Evolutionary conservation across 2,888 invertebrate species (phyloP), one percentile per base, ranked within the genome.

Genomic region (Acleris sparsana): DNA sequence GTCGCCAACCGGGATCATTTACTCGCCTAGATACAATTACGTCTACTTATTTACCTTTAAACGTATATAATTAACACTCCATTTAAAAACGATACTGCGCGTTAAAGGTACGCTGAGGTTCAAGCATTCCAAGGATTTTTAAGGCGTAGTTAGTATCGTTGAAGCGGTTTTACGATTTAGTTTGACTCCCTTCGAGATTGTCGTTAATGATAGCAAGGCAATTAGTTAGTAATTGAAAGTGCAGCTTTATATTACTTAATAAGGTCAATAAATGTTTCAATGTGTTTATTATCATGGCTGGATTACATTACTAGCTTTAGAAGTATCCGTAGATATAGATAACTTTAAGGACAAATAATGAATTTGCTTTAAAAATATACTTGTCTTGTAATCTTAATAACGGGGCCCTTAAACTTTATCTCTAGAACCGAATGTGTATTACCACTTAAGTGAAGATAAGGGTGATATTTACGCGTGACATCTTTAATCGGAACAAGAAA

Each of bases 1-100:
- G 80, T 79, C 80, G 79, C 80, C 80, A 79, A 78, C 80, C 78
- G 76, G 86, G 87, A 89, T 89, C 86, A 78, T 81, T 89, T 89
- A 87, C 89, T 83, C 71, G 79, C 76, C 83, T 82, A 85, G 86
- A 87, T 88, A 85, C 78, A 79, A 85, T 88, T 88, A 87, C 78
- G 56, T 57, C 62, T 57, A 62, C 66, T 61, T 62, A 62, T 57
- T 66, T 61, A 61, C 66, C 46, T 66, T 57, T 57, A 66, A 65
- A 61, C 46, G 61, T 63, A 72, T 75, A 77, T 76, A 79, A 81
- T 82, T 80, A 83, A 73, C 78, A 74, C 72, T 73, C 64, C 63
- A 46, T 60, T 63, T 56, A 46, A 49, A 52, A 46, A 22, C 56
- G 56, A 20, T 46, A 16, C 16, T 13, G 7, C 16, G 22, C 33